Evolutionary conservation across 2,888 invertebrate genomes (phyloP), one percentile per base, ranked within the genome.

Genomic region (Andrena dorsata): DNA sequence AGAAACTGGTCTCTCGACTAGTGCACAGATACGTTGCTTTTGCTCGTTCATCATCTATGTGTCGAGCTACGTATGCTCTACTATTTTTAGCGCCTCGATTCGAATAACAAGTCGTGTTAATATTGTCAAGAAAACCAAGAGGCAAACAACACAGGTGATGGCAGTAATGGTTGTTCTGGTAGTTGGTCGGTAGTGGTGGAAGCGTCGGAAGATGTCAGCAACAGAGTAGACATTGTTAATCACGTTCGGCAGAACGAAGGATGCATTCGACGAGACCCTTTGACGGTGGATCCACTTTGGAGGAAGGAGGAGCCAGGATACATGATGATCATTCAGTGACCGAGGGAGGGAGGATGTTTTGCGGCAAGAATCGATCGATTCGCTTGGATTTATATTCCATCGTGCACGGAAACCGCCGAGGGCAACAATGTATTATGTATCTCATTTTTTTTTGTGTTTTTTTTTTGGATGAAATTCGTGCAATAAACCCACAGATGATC

Each of bases 91-190:
- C 86, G 83, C 66, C 88, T 82, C 77, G 71, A 84, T 79, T 83
- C 74, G 71, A 76, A 80, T 77, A 73, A 86, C 82, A 90, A 85
- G 65, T 84, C 84, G 83, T 92, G 92, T 92, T 91, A 91, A 92
- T 91, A 83, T 88, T 88, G 47, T 86, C 87, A 89, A 92, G 92
- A 93, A 93, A 93, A 93, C 93, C 93, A 93, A 93, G 93, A 93
- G 93, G 93, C 91, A 92, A 91, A 93, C 90, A 92, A 92, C 92
- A 90, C 91, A 89, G 90, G 87, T 87, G 81, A 47, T 84, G 85
- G 83, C 75, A 80, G 71, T 77, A 82, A 85, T 77, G 87, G 77
- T 88, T 84, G 69, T 83, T 66, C 64, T 80, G 76, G 72, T 80
- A 71, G 47, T 70, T 76, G 65, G 64, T 75, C 20, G 64, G 61